Conservation (phyloP, 2,797 vertebrate species). For the Trematomus bernacchii region DNA sequence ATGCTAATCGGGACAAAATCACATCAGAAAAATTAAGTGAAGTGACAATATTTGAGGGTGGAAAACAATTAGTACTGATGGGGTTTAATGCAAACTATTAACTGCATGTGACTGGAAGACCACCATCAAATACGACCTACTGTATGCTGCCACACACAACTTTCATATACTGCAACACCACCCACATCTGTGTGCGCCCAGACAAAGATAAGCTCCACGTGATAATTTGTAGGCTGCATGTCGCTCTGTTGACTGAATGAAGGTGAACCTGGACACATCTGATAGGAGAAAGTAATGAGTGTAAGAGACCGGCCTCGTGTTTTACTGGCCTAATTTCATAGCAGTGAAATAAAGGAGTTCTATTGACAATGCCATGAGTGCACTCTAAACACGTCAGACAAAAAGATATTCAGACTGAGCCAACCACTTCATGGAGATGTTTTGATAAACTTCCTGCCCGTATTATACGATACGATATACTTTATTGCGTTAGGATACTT, state of each 20-base stretch:
- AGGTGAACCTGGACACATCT: conserved; percentile 57
- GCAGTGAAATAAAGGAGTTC: conserved; percentile 61
- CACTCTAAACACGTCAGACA: conserved; percentile 59
- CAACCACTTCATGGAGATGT: not conserved
- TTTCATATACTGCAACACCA: not conserved
- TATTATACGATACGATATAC: too few relatives aligned
- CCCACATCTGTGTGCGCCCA: not conserved
- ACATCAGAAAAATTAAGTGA: conserved; percentile 36
- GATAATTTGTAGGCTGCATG: conserved; percentile 42
- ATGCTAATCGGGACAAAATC: conserved; percentile 65
- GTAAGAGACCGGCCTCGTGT: conserved; percentile 66
- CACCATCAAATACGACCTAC: conserved; percentile 4
- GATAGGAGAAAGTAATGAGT: conserved; percentile 76
- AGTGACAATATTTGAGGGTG: conserved; percentile 25
- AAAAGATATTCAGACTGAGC: conserved; percentile 41
- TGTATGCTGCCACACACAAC: not conserved
- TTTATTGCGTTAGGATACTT: not conserved
- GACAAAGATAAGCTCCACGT: conserved; percentile 1
- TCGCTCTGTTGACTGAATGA: conserved; percentile 29
- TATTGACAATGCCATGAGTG: conserved; percentile 57
- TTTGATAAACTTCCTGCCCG: conserved; percentile 25
- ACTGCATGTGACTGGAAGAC: conserved; percentile 8
- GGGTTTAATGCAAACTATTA: not conserved
- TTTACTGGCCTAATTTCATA: conserved; percentile 72
- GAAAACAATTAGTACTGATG: conserved; percentile 20